These are phyloP conservation scores for Porites divaricata DNA, from an alignment of 92 coral and sea anemone genomes.

Conservation along the genomic window DNA sequence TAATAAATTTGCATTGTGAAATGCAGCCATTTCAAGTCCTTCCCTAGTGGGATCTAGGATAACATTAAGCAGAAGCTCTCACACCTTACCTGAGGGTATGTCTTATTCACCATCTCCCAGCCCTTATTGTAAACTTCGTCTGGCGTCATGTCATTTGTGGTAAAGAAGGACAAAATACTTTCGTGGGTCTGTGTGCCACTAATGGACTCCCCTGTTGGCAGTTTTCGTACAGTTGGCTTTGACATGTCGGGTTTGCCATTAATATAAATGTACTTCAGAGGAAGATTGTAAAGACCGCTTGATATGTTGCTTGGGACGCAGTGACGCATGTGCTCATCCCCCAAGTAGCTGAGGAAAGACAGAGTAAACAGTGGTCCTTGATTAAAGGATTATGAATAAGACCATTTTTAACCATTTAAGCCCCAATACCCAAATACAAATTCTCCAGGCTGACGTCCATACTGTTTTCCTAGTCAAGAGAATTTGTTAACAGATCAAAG, in stretches of 20 bases:
- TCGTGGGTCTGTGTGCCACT: constrained; percentile 75
- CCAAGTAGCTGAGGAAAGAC: constrained; percentile 69
- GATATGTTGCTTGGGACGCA: constrained; percentile 95
- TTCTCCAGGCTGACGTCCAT: too few species aligned
- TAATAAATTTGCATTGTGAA: too few species aligned
- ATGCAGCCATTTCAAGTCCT: too few species aligned
- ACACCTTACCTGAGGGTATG: constrained; percentile 74
- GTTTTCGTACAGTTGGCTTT: constrained; percentile 66
- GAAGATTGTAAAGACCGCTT: constrained; percentile 91
- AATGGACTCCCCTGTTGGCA: constrained; percentile 87
- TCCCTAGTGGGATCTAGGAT: too few species aligned
- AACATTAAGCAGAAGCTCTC: too few species aligned
- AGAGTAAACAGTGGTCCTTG: background rate
- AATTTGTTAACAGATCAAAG: too few species aligned
- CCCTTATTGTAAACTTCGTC: constrained; percentile 84
- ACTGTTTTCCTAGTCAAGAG: too few species aligned
- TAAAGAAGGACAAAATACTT: constrained; percentile 77
- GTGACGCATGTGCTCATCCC: constrained; percentile 75
- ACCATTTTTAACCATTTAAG: too few species aligned
- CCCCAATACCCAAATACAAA: too few species aligned
- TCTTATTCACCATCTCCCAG: constrained; percentile 66
- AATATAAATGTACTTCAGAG: constrained; percentile 74
- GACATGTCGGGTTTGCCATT: constrained; percentile 76
- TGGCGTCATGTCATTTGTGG: constrained; percentile 82
- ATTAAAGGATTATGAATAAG: too few species aligned